phyloP scores from a whole-genome alignment of 2,888 invertebrate species.

The Drosophila dives region DNA sequence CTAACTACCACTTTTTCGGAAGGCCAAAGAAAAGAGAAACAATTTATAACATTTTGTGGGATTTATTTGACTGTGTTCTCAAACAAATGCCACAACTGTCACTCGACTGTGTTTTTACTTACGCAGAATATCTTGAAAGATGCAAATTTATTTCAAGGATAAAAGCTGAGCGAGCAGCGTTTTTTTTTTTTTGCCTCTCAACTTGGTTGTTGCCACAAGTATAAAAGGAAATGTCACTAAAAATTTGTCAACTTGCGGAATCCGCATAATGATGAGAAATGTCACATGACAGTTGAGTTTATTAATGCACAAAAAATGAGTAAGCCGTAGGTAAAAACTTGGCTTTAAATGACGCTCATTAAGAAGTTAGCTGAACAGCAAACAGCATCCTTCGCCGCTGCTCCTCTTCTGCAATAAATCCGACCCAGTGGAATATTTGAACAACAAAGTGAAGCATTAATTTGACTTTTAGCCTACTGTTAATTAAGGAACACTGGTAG shows the following conservation, averaged over 20 bases:
- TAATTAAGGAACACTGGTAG: background rate
- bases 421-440: background rate
- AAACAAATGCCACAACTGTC: conserved; percentile 69
- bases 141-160: conserved; percentile 73
- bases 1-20: conserved; percentile 3
- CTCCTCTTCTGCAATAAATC: conserved; percentile 10
- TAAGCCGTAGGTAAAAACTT: conserved; percentile 11
- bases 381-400: background rate
- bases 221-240: conserved; percentile 55
- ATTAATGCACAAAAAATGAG: conserved; percentile 43
- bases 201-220: conserved; percentile 30
- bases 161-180: conserved; percentile 36
- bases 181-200: background rate
- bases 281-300: conserved; percentile 53
- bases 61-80: conserved; percentile 37
- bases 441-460: background rate
- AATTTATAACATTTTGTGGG: conserved; percentile 24
- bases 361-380: conserved; percentile 29
- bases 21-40: background rate
- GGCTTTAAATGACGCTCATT: conserved; percentile 33
- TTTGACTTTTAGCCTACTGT: background rate
- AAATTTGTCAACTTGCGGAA: conserved; percentile 72
- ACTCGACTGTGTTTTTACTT: conserved; percentile 54
- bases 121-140: conserved; percentile 35
- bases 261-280: conserved; percentile 62